Evolutionary conservation across 2,888 invertebrate species (phyloP), one percentile per base, ranked within the genome.

Genomic region (Agonopterix heracliana): DNA sequence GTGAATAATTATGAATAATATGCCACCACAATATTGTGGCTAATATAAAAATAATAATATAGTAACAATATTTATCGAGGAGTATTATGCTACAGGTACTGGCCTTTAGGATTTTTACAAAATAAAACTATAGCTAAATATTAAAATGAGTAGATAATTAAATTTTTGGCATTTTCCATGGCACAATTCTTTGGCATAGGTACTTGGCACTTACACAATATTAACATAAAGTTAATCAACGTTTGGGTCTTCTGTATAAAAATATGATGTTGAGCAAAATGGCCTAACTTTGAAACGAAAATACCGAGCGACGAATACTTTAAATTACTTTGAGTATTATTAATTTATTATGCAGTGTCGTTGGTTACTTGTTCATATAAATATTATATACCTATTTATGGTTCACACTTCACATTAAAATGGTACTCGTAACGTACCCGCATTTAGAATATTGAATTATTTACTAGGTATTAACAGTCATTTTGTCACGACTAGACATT

Each of bases 11-110:
- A 26, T 26, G 26, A 26, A 26, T 26, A 26, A 26, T 3, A 26
- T 26, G 26, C 26, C 26, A 17, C 17, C 26, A 26, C 26, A 26
- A 5, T n/a, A n/a, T n/a, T 26, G 26, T 5, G 26, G 26, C 26
- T 7, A 59, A 56, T 57, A 62, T 61, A 60, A 68, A 65, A 71
- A 64, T 61, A 68, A 71, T 68, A 68, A 63, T 70, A 68, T 68
- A 68, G 67, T 67, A 69, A 69, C 57, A 66, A 65, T 57, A 64
- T 60, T 57, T 63, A 61, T 60, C 48, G 46, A 62, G 59, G 86
- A 87, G 87, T 85, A 87, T 87, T 81, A 73, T 70, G 60, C 62
- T 78, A 81, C 83, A 86, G 87, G 86, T 84, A 88, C 87, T 74
- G 85, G 72, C 79, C 74, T 75, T 78, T 72, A 72, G 71, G 66